These are phyloP conservation scores for Cosmia trapezina DNA, from an alignment of 2,888 invertebrate species.

Conservation along the genomic window DNA sequence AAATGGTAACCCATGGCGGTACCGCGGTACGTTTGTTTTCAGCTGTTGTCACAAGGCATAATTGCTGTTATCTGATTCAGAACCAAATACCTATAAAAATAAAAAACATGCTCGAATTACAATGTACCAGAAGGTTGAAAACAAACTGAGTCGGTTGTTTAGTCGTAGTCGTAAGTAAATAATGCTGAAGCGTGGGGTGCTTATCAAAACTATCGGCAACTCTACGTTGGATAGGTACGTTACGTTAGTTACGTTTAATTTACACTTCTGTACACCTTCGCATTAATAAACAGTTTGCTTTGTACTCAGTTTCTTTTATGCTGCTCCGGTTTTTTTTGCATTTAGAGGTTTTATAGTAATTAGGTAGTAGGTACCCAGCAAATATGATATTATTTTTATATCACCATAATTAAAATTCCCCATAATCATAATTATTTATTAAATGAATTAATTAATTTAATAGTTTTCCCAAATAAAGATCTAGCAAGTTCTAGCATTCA, in stretches of 20 bases:
- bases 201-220: conserved; percentile 40
- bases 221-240: conserved; percentile 11
- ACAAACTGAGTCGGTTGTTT: conserved; percentile 15
- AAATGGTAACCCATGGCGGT: conserved; percentile 12
- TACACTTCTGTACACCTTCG: background rate
- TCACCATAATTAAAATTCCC: too few species aligned
- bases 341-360: too few species aligned
- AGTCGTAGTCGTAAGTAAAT: conserved; percentile 39
- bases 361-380: too few species aligned
- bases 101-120: conserved; percentile 15
- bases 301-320: conserved; percentile 7
- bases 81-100: conserved; percentile 24
- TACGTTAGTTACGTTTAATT: background rate
- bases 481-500: too few species aligned
- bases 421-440: too few species aligned
- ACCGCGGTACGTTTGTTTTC: conserved; percentile 1
- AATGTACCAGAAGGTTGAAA: conserved; percentile 24
- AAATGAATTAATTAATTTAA: too few species aligned
- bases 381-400: too few species aligned
- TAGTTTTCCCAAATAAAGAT: too few species aligned
- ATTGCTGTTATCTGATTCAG: conserved; percentile 25
- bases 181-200: conserved; percentile 18
- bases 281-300: background rate
- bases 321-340: background rate
- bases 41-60: conserved; percentile 14